Percentiles rank a stretch among this genome's conserved stretches.
phyloP scores from a whole-genome alignment of 2,888 invertebrate species.

The Lucinisca nassula region DNA sequence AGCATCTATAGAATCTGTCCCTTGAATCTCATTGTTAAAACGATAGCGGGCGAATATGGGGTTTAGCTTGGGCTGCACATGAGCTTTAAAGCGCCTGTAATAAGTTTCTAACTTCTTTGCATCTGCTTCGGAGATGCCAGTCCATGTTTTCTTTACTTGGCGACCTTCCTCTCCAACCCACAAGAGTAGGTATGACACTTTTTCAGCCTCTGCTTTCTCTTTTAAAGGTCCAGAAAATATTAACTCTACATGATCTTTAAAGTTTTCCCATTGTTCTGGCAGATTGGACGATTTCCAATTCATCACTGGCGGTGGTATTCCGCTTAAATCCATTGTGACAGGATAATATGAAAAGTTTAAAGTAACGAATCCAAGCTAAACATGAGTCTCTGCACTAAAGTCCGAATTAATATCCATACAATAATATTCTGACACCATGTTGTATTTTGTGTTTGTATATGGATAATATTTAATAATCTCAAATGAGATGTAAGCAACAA shows the following conservation, averaged over 20 bases:
- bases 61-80: slow-evolving; percentile 46
- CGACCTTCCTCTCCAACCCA: slow-evolving; percentile 37
- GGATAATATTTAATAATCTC: too few species aligned
- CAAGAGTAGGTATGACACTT: slow-evolving; percentile 27
- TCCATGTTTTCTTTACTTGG: slow-evolving; percentile 37
- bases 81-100: slow-evolving; percentile 10
- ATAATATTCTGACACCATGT: too few species aligned
- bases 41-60: slow-evolving; percentile 43
- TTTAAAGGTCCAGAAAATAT: slow-evolving; percentile 39
- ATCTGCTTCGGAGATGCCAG: not conserved
- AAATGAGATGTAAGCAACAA: too few species aligned
- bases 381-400: not conserved
- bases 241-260: slow-evolving; percentile 29
- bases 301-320: slow-evolving; percentile 12
- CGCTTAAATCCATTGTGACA: not conserved
- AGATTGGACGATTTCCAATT: slow-evolving; percentile 23
- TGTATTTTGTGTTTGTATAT: too few species aligned
- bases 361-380: not conserved
- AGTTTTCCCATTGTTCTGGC: slow-evolving; percentile 29
- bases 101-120: slow-evolving; percentile 19
- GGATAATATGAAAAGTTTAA: not conserved
- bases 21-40: slow-evolving; percentile 36
- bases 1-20: slow-evolving; percentile 1
- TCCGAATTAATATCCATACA: too few species aligned
- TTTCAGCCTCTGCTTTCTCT: slow-evolving; percentile 15